phyloP scores from a whole-genome alignment of 2,797 vertebrate species.

The Telmatherina bonti region DNA sequence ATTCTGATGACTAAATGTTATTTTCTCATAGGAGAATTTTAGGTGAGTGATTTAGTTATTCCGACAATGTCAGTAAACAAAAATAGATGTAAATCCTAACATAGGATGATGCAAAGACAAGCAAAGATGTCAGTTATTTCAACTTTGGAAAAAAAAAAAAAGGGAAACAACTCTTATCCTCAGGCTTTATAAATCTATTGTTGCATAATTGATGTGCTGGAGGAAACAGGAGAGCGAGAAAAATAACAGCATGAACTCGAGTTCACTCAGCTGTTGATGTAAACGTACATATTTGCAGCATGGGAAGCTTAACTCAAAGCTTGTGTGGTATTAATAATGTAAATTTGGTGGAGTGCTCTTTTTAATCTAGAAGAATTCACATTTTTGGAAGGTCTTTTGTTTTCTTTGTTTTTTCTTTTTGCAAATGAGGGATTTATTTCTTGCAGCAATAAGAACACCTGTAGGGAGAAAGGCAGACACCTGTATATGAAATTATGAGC shows the following conservation, averaged over 20 bases:
- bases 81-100: background rate
- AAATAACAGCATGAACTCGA: background rate
- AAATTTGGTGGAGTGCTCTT: background rate
- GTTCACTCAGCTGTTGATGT: conserved; percentile 7
- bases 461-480: conserved; percentile 17
- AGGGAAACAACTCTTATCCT: background rate
- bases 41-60: background rate
- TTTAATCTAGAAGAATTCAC: background rate
- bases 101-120: conserved; percentile 16
- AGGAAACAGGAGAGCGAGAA: background rate
- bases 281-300: conserved; percentile 2
- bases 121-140: conserved; percentile 9
- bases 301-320: background rate
- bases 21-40: background rate
- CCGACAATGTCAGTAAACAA: background rate
- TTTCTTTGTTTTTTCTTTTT: too few relatives aligned
- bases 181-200: background rate
- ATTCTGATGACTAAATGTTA: background rate
- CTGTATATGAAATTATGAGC: conserved; percentile 31
- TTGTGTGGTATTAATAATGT: background rate
- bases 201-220: conserved; percentile 6
- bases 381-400: background rate
- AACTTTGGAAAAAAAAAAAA: background rate
- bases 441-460: background rate
- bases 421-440: background rate